A percentile compares a stretch with the other conserved stretches of the same genome.
phyloP scores from a whole-genome alignment of 2,113 vertebrate species.

The Burhinus oedicnemus region DNA sequence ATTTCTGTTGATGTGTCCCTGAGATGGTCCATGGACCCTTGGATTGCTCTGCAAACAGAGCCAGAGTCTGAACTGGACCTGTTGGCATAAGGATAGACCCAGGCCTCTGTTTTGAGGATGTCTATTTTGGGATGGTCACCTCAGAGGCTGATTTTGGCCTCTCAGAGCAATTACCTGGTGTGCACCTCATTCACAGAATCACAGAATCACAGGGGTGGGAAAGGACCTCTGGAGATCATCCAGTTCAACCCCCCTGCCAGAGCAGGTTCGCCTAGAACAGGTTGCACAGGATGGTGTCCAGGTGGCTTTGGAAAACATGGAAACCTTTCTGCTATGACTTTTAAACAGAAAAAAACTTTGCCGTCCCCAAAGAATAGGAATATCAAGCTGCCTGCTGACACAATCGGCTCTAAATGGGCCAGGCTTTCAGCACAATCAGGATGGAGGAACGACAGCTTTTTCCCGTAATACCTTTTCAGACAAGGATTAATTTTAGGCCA shows the following conservation, averaged over 20 bases:
- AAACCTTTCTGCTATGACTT: not conserved
- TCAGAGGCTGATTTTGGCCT: not conserved
- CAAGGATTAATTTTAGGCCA: not conserved
- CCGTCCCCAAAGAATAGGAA: not conserved
- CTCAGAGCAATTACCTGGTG: not conserved
- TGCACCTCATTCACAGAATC: not conserved
- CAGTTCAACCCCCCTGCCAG: too few relatives aligned
- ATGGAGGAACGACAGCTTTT: not conserved
- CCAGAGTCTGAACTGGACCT: not conserved
- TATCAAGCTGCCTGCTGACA: not conserved
- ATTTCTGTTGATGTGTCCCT: not conserved
- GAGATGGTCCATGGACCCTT: not conserved
- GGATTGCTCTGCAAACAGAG: not conserved
- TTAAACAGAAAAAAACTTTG: not conserved
- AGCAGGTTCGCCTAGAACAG: too few relatives aligned
- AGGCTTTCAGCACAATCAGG: constrained; percentile 23
- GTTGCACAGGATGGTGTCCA: too few relatives aligned
- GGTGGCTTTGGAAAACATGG: not conserved
- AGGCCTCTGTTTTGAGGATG: not conserved
- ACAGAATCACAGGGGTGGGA: too few relatives aligned
- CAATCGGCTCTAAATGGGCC: not conserved
- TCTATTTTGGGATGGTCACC: not conserved
- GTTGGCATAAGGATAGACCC: not conserved
- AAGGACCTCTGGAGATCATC: too few relatives aligned
- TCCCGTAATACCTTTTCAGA: not conserved